Conservation (phyloP, 2,797 vertebrate genomes). For the Cheirogaleus major region DNA sequence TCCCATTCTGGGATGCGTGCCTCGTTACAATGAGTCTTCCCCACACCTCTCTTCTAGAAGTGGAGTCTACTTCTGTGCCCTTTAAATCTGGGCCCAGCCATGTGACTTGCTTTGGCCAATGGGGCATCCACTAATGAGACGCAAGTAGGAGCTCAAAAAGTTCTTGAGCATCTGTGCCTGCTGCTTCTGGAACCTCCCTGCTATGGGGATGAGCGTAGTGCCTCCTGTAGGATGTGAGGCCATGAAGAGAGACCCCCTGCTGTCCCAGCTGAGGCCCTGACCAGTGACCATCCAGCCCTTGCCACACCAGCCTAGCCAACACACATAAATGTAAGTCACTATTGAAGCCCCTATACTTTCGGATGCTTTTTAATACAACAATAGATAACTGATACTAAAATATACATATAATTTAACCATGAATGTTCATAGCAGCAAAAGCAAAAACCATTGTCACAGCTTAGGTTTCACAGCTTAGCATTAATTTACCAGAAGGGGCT, state of each 20-base stretch:
- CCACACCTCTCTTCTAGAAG: neutral
- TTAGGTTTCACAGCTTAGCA: neutral
- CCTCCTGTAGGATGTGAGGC: neutral
- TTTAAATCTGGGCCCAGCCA: neutral
- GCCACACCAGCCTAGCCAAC: neutral
- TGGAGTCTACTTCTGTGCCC: neutral
- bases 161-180: fast-evolving
- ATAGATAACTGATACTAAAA: neutral
- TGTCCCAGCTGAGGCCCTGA: neutral
- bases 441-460: neutral
- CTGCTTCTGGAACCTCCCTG: neutral
- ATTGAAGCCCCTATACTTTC: neutral
- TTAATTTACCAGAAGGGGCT: neutral
- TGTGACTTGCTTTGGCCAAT: neutral
- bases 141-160: neutral
- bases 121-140: neutral
- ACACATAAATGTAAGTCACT: neutral
- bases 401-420: neutral
- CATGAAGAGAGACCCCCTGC: too few species aligned
- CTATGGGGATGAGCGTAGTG: neutral
- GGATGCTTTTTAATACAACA: neutral
- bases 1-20: neutral
- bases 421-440: neutral
- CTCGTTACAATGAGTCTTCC: neutral
- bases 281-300: too few species aligned